Conservation (phyloP, 2,888 invertebrate genomes). For the Silvanus unidentatus region DNA sequence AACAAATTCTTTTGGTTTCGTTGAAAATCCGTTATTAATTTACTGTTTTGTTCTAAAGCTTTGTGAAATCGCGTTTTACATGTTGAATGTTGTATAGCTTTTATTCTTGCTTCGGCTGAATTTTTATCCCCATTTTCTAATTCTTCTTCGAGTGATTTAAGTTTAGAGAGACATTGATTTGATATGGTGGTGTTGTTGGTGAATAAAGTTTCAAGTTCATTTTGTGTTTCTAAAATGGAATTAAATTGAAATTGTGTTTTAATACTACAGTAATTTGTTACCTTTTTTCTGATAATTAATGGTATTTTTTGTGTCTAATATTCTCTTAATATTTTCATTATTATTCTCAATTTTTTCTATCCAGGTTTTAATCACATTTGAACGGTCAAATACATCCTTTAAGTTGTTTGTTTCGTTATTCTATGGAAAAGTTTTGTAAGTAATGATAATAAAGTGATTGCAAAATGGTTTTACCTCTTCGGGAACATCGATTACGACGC, state of each 20-base stretch:
- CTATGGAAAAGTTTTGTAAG: too few species aligned
- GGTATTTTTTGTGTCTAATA: slow-evolving; percentile 22
- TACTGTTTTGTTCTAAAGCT: slow-evolving; percentile 51
- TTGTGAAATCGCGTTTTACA: slow-evolving; percentile 48
- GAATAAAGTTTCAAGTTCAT: slow-evolving; percentile 30
- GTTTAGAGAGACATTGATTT: slow-evolving; percentile 27
- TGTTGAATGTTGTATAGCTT: slow-evolving; percentile 48
- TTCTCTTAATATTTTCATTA: slow-evolving; percentile 34
- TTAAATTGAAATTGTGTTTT: background rate
- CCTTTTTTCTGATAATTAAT: slow-evolving; percentile 27
- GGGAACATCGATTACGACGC: slow-evolving; percentile 17
- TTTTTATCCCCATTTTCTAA: slow-evolving; percentile 19
- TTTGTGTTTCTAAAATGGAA: slow-evolving; percentile 22
- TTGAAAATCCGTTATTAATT: slow-evolving; percentile 50
- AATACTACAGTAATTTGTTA: too few species aligned
- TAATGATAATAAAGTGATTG: too few species aligned
- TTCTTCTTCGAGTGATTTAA: slow-evolving; percentile 32
- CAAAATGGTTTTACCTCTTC: too few species aligned
- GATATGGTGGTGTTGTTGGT: slow-evolving; percentile 32
- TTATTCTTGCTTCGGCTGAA: slow-evolving; percentile 44
- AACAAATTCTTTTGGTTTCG: slow-evolving; percentile 51
- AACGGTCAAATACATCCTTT: slow-evolving; percentile 28
- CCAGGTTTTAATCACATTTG: slow-evolving; percentile 47
- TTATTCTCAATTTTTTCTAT: slow-evolving; percentile 49
- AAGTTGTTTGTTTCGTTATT: slow-evolving; percentile 14